Base-by-base conservation (phyloP, 2,797 vertebrate genomes). In the Lacerta agilis region DNA sequence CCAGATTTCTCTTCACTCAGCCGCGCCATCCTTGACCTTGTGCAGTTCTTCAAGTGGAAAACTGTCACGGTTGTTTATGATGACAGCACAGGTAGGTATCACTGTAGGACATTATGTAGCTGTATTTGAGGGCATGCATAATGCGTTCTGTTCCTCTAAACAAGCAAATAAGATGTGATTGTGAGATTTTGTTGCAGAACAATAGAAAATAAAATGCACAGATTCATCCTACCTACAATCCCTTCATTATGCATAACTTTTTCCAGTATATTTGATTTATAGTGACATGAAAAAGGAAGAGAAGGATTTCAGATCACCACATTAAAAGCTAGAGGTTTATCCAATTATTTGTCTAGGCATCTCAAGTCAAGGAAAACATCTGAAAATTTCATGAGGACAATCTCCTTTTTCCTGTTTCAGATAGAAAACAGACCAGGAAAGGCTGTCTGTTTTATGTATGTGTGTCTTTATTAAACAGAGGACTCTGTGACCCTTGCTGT, bases 21-120 rank as follows among this genome's bases (percentile, higher is more conserved):
- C 95, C 97, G 98, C 86, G 98, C 99, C 94, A 99, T 99, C 94
- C 97, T 99, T 94, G 99, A 99, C 96, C 97, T 99, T 96, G 99
- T 99, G 84, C 98, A 99, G 95, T 99, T 99, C 97, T 99, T 99
- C 97, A 99, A 99, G 96, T 99, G 99, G 99, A 99, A 99, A 97
- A 99, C 98, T 0, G 98, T 99, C 90, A 99, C 99, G 0, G 98
- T 99, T 93, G 99, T 99, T 83, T 99, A 99, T 29, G 99, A 99
- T 91, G 99, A 99, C 97, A 99, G 98, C 97, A 99, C 98, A 82
- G 99, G 99, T 99, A 97, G 97, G 97, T 96, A 95, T 82, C 87
- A 78, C 3, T 33, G 55, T 83, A 36, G 38, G 18, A 67, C 55
- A 88, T 0, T 43, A 4, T 73, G 41, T 29, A 82, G 25, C 75